Percentiles rank a stretch among this genome's conserved stretches.
Evolutionary conservation across 2,888 invertebrate genomes (phyloP).

Genomic region (Acheta domesticus): DNA sequence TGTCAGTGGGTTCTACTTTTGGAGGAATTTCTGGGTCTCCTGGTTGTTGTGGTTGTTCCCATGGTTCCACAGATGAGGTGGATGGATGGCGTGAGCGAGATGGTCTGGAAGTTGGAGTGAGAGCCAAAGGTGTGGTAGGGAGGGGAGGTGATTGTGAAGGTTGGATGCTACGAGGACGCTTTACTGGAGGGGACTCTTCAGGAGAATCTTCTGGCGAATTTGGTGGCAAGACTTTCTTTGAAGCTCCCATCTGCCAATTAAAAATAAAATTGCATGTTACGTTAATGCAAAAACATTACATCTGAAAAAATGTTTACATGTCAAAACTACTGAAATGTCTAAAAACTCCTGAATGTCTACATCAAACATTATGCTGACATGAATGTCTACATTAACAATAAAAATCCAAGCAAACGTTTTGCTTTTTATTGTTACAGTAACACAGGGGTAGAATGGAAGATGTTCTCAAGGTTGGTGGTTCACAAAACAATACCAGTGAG

Average conservation of each 20-base stretch:
- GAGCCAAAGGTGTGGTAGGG: slow-evolving; percentile 33
- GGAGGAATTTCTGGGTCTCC: slow-evolving; percentile 31
- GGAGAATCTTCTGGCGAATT: background rate
- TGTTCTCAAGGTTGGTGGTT: too few relatives aligned
- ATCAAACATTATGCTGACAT: too few relatives aligned
- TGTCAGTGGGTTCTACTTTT: slow-evolving; percentile 32
- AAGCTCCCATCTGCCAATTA: slow-evolving; percentile 28
- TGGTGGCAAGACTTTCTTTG: slow-evolving; percentile 24
- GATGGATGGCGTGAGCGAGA: slow-evolving; percentile 26
- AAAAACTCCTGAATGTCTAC: too few relatives aligned
- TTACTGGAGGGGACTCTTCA: slow-evolving; percentile 34
- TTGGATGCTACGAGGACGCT: slow-evolving; percentile 35
- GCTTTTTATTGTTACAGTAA: too few relatives aligned
- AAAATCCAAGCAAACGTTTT: too few relatives aligned
- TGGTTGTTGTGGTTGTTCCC: slow-evolving; percentile 34
- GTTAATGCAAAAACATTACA: background rate
- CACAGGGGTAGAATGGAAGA: too few relatives aligned
- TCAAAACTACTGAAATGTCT: too few relatives aligned
- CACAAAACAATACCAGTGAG: too few relatives aligned
- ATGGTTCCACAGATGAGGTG: slow-evolving; percentile 31
- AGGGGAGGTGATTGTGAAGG: slow-evolving; percentile 33
- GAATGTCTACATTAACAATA: too few relatives aligned
- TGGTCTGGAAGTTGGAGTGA: slow-evolving; percentile 34
- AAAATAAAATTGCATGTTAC: background rate
- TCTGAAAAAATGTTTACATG: too few relatives aligned